Conservation (phyloP, 2,888 invertebrate genomes). For the Leucozona laternaria region DNA sequence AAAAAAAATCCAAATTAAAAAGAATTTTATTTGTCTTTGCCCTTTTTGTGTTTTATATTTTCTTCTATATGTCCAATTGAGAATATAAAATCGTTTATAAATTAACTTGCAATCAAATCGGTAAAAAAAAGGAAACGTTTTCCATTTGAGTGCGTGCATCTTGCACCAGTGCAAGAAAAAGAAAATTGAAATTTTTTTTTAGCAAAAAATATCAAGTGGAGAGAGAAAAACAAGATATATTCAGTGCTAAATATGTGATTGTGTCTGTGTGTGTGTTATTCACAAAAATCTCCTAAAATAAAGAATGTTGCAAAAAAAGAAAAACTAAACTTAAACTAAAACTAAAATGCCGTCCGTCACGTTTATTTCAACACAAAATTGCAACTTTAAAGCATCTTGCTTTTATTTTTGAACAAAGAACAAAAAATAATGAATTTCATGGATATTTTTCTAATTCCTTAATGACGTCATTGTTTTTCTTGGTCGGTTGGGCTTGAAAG, state of each 20-base stretch:
- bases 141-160: slow-evolving; percentile 37
- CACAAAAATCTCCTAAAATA: slow-evolving; percentile 62
- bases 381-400: neutral
- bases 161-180: slow-evolving; percentile 47
- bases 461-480: slow-evolving; percentile 55
- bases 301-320: slow-evolving; percentile 63
- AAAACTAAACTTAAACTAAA: neutral
- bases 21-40: slow-evolving; percentile 32
- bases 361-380: slow-evolving; percentile 26
- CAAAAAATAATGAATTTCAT: slow-evolving; percentile 23
- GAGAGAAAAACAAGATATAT: slow-evolving; percentile 67
- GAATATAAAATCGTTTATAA: neutral
- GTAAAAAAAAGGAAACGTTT: slow-evolving; percentile 22
- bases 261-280: slow-evolving; percentile 65
- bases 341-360: slow-evolving; percentile 63
- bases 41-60: slow-evolving; percentile 60
- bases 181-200: slow-evolving; percentile 36
- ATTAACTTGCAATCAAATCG: neutral
- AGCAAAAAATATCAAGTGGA: slow-evolving; percentile 54
- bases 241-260: slow-evolving; percentile 49
- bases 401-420: slow-evolving; percentile 14
- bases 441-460: slow-evolving; percentile 12
- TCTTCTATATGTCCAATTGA: slow-evolving; percentile 4
- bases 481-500: slow-evolving; percentile 12
- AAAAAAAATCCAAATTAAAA: slow-evolving; percentile 43